Conservation (phyloP, 2,797 vertebrate species). For the Basileuterus tristriatus region DNA sequence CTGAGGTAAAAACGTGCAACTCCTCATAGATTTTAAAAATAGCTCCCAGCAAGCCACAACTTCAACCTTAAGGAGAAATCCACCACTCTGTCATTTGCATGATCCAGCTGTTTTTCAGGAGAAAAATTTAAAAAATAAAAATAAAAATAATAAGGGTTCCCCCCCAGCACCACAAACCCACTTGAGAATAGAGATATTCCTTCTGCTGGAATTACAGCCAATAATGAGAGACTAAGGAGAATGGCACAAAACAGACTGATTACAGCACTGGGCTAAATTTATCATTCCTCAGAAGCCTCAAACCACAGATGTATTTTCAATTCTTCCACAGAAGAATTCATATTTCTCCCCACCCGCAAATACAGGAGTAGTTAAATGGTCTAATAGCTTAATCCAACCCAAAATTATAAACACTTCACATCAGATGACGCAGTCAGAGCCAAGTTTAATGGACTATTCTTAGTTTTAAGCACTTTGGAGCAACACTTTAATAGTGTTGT, state of each 20-base stretch:
- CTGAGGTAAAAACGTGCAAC: background rate
- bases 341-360: background rate
- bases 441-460: background rate
- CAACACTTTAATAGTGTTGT: background rate
- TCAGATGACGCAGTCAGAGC: background rate
- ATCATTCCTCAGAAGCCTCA: constrained; percentile 35
- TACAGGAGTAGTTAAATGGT: background rate
- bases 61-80: background rate
- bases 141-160: background rate
- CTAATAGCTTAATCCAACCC: constrained; percentile 15
- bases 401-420: background rate
- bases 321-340: constrained; percentile 31
- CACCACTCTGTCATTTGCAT: background rate
- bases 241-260: constrained; percentile 21
- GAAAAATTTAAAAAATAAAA: background rate
- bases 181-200: constrained; percentile 23
- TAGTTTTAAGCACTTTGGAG: background rate
- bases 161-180: background rate
- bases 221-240: background rate
- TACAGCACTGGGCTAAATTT: constrained; percentile 24
- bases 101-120: background rate
- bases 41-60: background rate
- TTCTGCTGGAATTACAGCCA: constrained; percentile 3
- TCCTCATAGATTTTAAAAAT: background rate
- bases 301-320: constrained; percentile 48